phyloP scores from a whole-genome alignment of 2,113 vertebrate species.

The Alexandromys fortis region DNA sequence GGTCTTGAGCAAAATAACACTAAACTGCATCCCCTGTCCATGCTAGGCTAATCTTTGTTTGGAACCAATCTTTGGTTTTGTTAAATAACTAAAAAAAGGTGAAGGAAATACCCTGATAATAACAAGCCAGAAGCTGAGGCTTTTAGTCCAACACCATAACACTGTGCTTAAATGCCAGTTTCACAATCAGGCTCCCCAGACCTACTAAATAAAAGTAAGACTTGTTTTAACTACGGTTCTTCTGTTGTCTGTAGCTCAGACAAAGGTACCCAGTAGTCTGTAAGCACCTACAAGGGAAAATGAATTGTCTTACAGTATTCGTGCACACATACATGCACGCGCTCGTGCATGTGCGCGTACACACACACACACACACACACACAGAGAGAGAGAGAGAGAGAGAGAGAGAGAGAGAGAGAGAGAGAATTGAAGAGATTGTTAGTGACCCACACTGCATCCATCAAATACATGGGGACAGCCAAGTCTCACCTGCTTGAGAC shows the following conservation, averaged over 20 bases:
- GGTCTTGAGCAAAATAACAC: neutral
- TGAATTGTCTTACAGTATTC: neutral
- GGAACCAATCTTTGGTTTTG: neutral
- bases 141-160: neutral
- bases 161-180: neutral
- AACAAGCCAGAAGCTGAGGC: neutral
- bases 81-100: neutral
- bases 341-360: too few relatives aligned
- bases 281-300: conserved; percentile 24
- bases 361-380: too few relatives aligned
- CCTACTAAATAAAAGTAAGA: neutral
- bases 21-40: neutral
- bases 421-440: neutral
- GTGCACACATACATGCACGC: neutral
- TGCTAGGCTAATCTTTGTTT: neutral
- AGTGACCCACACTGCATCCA: neutral
- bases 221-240: neutral
- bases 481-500: neutral
- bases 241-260: neutral
- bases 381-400: too few relatives aligned
- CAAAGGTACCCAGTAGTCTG: neutral
- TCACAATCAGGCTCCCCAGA: neutral
- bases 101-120: neutral
- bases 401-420: too few relatives aligned
- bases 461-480: neutral